Base-by-base conservation (phyloP, 1,140 invertebrate genomes). In the Drosophila nikananu region DNA sequence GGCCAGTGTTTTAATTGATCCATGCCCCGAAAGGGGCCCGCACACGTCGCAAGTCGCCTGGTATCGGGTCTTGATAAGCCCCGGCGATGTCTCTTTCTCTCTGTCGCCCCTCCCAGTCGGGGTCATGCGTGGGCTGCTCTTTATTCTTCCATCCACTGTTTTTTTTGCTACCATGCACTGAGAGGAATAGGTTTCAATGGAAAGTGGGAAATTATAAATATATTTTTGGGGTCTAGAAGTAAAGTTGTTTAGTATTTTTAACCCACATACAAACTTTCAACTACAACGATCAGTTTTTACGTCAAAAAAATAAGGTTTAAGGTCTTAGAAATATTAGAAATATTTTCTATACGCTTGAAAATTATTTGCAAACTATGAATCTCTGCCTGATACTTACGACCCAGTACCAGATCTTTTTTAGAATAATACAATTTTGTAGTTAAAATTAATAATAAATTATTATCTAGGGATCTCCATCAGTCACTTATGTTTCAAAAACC, bases 1-100 rank as follows among this genome's bases (percentile, higher is more conserved):
- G 21, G 55, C 67, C 71, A 76, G 32, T 75, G 80, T 75, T 89
- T 87, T 89, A 87, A 87, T 87, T 87, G 82, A 62, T 63, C 27
- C 44, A 30, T 55, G 67, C 39, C n/a, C 10, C 54, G 68, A 55
- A 9, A 60, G 15, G 17, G 55, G 84, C 30, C 86, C 84, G 74
- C 84, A 90, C 84, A 89, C 84, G 70, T 75, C 35, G 54, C n/a
- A 39, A 57, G 35, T 57, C 60, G 84, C n/a, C 65, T 32, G 41
- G 23, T 19, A 51, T 48, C 75, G 74, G 71, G 15, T 59, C 59
- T 72, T 68, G 83, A 87, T 83, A 86, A 87, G 79, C 58, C 46
- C 37, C 46, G 37, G 21, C 46, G 21, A 44, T 54, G 63, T 44
- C 32, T 35, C 62, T 30, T 7, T 27, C 35, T 25, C 17, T 19